Evolutionary conservation across 1,140 invertebrate genomes (phyloP).

Genomic region (Apis cerana): DNA sequence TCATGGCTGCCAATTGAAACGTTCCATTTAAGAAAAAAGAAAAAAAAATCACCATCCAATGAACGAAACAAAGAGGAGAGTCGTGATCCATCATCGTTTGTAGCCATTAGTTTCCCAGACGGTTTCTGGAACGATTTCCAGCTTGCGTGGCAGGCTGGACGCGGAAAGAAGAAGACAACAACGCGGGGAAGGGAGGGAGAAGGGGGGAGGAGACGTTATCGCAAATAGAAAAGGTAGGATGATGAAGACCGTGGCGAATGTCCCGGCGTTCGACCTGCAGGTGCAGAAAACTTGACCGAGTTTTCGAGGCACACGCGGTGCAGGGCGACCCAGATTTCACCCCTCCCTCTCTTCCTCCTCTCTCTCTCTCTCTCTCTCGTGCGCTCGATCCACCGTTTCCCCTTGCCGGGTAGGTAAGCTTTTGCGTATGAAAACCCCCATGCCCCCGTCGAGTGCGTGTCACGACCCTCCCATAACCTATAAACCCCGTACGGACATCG

Average conservation of each 20-base stretch:
- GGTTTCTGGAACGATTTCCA: slow-evolving; percentile 3
- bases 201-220: slow-evolving; percentile 1
- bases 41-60: too few species aligned
- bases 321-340: slow-evolving; percentile 71
- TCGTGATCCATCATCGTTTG: too few species aligned
- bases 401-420: neutral
- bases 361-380: neutral
- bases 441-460: slow-evolving; percentile 6
- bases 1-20: too few species aligned
- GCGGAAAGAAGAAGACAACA: neutral
- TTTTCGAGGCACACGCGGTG: slow-evolving; percentile 71
- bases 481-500: slow-evolving; percentile 40
- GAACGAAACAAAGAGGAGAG: too few species aligned
- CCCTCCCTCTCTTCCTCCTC: neutral
- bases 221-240: slow-evolving; percentile 35
- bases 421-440: slow-evolving; percentile 17
- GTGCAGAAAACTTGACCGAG: slow-evolving; percentile 79
- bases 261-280: slow-evolving; percentile 70
- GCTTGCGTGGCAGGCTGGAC: neutral
- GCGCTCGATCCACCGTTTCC: neutral
- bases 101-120: neutral
- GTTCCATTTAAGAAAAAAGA: too few species aligned
- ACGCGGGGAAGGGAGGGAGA: neutral
- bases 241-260: slow-evolving; percentile 19
- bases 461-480: slow-evolving; percentile 50